phyloP scores from a whole-genome alignment of 2,113 vertebrate species.

The Microcebus jonahi region DNA sequence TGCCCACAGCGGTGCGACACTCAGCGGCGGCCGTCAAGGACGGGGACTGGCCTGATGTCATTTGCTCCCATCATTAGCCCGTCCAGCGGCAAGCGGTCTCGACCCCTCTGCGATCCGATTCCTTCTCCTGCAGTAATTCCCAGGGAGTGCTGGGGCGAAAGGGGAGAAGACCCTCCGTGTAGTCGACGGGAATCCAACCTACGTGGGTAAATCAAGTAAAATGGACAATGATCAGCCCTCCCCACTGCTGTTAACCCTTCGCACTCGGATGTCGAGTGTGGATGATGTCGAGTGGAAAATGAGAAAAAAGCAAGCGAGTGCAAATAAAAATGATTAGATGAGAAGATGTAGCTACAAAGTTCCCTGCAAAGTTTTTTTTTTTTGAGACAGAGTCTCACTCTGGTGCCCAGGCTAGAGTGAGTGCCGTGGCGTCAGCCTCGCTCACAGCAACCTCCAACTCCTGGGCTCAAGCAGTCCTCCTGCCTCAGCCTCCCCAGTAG shows the following conservation, averaged over 20 bases:
- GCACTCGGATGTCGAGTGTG: no score
- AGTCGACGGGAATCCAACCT: not conserved
- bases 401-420: no score
- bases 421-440: no score
- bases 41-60: not conserved
- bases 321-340: not conserved
- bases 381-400: no score
- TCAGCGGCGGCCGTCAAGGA: not conserved
- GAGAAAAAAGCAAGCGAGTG: no score
- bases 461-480: no score
- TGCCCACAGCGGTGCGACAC: not conserved
- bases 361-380: no score
- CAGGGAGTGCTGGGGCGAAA: not conserved
- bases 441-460: no score
- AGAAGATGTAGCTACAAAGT: not conserved
- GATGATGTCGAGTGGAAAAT: no score
- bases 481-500: no score
- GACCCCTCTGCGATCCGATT: no score
- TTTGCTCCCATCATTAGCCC: not conserved
- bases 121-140: not conserved
- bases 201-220: not conserved
- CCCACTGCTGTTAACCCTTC: not conserved
- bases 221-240: not conserved
- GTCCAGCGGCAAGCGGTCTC: not conserved
- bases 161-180: accelerated